These are phyloP conservation scores for Goniozus legneri DNA, from an alignment of 1,140 invertebrate genomes.

Conservation along the genomic window DNA sequence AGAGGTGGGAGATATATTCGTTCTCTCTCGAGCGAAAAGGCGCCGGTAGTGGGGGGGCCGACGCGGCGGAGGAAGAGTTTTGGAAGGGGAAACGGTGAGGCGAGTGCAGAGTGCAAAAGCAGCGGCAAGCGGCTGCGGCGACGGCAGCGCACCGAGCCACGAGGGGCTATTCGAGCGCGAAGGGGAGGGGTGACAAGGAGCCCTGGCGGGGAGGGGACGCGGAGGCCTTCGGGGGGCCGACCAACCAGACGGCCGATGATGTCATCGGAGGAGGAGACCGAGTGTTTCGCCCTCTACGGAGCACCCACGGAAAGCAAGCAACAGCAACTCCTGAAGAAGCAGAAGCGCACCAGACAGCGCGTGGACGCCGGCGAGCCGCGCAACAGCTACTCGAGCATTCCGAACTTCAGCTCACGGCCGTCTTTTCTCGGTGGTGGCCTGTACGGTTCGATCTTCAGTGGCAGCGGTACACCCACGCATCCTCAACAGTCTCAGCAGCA, in stretches of 20 bases:
- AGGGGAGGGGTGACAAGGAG: conserved; percentile 53
- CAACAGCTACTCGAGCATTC: conserved; percentile 86
- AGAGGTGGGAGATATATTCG: conserved; percentile 9
- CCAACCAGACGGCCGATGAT: conserved; percentile 73
- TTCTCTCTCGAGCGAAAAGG: neutral
- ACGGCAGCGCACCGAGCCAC: conserved; percentile 44
- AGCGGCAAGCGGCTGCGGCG: conserved; percentile 20
- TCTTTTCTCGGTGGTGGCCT: conserved; percentile 77
- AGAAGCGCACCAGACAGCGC: conserved; percentile 86
- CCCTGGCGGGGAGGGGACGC: conserved; percentile 54
- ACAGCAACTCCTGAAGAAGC: conserved; percentile 80
- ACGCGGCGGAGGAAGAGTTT: conserved; percentile 16
- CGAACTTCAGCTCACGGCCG: conserved; percentile 79
- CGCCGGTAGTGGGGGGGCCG: conserved; percentile 1
- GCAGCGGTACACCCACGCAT: conserved; percentile 31
- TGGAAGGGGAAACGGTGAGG: conserved; percentile 10
- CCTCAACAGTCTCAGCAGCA: conserved; percentile 21
- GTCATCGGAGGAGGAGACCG: conserved; percentile 92
- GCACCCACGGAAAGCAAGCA: conserved; percentile 58
- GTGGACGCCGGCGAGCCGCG: conserved; percentile 91
- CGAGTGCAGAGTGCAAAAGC: neutral
- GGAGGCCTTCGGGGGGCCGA: conserved; percentile 56
- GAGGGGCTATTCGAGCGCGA: conserved; percentile 51
- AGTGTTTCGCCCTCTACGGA: conserved; percentile 85
- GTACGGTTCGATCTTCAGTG: conserved; percentile 76